A percentile compares a stretch with the other conserved stretches of the same genome.
Evolutionary conservation across 2,113 vertebrate species (phyloP).

Genomic region (Ptilorrhoa leucosticta): DNA sequence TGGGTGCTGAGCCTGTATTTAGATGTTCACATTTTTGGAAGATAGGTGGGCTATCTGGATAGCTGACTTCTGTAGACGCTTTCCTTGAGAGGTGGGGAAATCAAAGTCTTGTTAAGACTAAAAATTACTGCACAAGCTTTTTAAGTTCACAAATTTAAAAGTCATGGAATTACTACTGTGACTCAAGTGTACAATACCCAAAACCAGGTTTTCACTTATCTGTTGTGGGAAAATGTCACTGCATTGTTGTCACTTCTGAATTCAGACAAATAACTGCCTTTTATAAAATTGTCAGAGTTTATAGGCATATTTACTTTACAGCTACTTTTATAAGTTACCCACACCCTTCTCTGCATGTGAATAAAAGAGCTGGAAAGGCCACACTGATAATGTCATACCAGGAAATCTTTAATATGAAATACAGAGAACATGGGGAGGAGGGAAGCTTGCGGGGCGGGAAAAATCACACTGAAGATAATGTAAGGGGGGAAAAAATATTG

Average conservation of each 20-base stretch:
- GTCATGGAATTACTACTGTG: neutral
- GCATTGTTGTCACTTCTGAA: constrained; percentile 10
- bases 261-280: constrained; percentile 1
- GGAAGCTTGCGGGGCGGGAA: neutral
- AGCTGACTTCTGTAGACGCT: neutral
- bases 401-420: constrained; percentile 40
- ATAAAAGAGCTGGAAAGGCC: constrained; percentile 30
- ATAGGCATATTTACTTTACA: constrained; percentile 39
- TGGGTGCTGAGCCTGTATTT: neutral
- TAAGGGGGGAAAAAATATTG: neutral
- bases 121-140: neutral
- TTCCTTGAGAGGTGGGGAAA: neutral
- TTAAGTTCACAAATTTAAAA: neutral
- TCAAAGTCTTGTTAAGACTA: neutral
- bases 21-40: neutral
- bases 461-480: neutral
- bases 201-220: neutral
- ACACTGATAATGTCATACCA: constrained; percentile 43
- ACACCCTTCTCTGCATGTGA: constrained; percentile 26
- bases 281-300: constrained; percentile 27
- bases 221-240: constrained; percentile 5
- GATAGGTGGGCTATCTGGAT: neutral
- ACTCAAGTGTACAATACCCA: neutral
- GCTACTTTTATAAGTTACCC: constrained; percentile 40
- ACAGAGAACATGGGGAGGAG: neutral